These are phyloP conservation scores for Paracentrotus lividus DNA, from an alignment of 53 echinoderm and acorn worm species.

Conservation along the genomic window DNA sequence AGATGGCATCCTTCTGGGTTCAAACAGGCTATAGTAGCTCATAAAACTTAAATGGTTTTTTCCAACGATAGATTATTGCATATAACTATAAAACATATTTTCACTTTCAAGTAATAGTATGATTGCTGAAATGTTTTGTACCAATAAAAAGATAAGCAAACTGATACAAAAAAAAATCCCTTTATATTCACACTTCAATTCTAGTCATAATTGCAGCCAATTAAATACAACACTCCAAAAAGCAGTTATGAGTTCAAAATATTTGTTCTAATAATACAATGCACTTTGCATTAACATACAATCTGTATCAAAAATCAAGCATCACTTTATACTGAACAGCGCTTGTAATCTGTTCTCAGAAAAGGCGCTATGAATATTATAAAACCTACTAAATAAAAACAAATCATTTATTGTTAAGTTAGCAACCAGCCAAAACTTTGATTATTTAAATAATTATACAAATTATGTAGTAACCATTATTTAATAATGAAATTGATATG, in stretches of 20 bases:
- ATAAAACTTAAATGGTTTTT: not conserved
- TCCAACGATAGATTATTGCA: conserved; percentile 7
- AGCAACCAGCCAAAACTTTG: not conserved
- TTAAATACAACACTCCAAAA: conserved; percentile 15
- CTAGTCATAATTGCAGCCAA: not conserved
- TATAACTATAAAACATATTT: conserved; percentile 14
- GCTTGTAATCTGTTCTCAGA: no score
- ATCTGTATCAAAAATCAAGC: conserved; percentile 16
- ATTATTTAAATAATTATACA: not conserved
- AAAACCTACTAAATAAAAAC: not conserved
- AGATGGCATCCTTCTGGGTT: no score
- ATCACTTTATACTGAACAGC: not conserved
- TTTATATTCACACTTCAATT: conserved; percentile 4
- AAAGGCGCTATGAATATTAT: no score
- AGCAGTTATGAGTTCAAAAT: not conserved
- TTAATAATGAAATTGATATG: conserved; percentile 2
- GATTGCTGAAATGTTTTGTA: not conserved
- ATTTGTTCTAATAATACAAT: not conserved
- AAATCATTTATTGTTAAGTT: not conserved
- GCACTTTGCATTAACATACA: conserved; percentile 10
- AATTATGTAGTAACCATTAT: not conserved
- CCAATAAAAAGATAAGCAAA: not conserved
- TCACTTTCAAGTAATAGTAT: not conserved
- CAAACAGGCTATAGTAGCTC: not conserved
- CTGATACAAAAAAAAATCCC: not conserved